Conservation (phyloP, 2,797 vertebrate species). For the Pachyuromys duprasi region DNA sequence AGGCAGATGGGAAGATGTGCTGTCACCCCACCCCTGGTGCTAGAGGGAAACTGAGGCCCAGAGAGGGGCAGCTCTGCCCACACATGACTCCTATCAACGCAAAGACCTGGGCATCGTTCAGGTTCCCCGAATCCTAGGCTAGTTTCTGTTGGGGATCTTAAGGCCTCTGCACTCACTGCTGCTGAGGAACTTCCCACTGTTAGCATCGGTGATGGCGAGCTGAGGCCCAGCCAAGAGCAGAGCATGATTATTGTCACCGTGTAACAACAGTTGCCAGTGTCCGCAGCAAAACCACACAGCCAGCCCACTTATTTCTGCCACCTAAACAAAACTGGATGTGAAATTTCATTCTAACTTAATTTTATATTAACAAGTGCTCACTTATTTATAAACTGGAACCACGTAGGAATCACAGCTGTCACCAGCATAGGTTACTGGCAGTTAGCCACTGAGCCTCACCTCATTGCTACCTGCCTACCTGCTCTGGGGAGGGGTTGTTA, state of each 20-base stretch:
- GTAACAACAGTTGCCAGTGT: background rate
- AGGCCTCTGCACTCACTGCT: slow-evolving; percentile 12
- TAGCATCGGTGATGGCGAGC: background rate
- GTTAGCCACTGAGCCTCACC: slow-evolving; percentile 62
- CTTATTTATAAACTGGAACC: slow-evolving; percentile 82
- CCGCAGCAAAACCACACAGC: slow-evolving; percentile 21
- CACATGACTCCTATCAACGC: background rate
- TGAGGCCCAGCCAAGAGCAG: slow-evolving; percentile 34
- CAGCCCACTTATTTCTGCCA: slow-evolving; percentile 71
- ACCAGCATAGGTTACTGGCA: slow-evolving; percentile 73
- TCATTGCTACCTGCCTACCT: slow-evolving; percentile 30
- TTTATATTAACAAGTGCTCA: slow-evolving; percentile 78
- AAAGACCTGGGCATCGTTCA: background rate
- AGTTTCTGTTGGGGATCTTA: background rate
- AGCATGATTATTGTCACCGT: slow-evolving; percentile 50
- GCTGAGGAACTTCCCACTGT: slow-evolving; percentile 15
- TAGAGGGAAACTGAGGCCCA: background rate
- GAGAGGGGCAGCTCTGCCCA: background rate
- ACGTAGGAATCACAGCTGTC: slow-evolving; percentile 71
- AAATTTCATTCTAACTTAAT: slow-evolving; percentile 76
- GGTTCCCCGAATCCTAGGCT: background rate
- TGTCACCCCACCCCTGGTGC: background rate
- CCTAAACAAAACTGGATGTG: slow-evolving; percentile 75
- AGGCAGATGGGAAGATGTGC: background rate
- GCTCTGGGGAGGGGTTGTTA: background rate